These are phyloP conservation scores for Pitangus sulphuratus DNA, from an alignment of 2,797 vertebrate genomes.

Conservation along the genomic window DNA sequence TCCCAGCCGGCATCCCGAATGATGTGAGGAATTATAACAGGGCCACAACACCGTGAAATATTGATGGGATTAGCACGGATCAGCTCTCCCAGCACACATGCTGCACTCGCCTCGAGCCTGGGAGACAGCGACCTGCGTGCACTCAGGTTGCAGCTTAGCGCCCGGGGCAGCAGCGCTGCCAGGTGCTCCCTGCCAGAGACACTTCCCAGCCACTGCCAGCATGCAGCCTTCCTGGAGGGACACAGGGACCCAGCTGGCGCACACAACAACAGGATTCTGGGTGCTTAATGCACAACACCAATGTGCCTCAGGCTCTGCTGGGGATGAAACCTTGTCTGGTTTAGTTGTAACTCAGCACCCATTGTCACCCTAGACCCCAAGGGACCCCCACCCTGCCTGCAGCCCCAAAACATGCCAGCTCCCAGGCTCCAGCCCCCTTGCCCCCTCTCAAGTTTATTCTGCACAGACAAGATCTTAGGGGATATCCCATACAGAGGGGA, in stretches of 20 bases:
- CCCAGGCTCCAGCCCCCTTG: background rate
- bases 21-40: constrained; percentile 17
- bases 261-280: accelerated
- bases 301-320: background rate
- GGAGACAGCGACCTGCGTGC: accelerated
- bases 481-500: no score
- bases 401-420: background rate
- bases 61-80: constrained; percentile 58
- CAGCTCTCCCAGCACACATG: constrained; percentile 2
- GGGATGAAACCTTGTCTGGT: background rate
- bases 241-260: accelerated
- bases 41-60: constrained; percentile 46
- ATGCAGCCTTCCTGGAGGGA: background rate
- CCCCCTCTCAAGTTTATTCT: background rate
- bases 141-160: background rate
- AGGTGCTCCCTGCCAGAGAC: background rate
- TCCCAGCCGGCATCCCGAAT: background rate
- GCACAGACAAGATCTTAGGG: background rate
- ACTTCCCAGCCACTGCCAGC: background rate
- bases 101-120: background rate
- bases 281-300: accelerated
- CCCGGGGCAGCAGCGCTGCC: accelerated
- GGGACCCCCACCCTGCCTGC: background rate
- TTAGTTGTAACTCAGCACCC: background rate
- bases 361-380: background rate